Evolutionary conservation across 2,888 invertebrate genomes (phyloP).

Genomic region (Sussaba pulchella): DNA sequence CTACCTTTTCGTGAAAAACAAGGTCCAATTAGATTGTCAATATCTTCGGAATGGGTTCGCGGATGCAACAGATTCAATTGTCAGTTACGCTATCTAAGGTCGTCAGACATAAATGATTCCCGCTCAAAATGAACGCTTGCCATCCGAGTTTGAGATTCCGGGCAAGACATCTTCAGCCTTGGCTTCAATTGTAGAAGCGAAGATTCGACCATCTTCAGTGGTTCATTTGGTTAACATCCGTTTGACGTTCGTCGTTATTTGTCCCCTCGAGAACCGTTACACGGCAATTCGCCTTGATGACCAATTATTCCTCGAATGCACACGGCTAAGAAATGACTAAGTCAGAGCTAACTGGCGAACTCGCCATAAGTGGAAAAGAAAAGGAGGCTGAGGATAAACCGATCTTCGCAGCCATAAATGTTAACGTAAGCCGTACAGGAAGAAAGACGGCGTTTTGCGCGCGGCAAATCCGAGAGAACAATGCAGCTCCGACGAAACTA

Average conservation of each 20-base stretch:
- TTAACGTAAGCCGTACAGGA: neutral
- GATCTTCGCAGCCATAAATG: neutral
- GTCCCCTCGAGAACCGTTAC: neutral
- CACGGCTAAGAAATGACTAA: neutral
- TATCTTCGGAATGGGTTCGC: no score
- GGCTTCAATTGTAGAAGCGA: no score
- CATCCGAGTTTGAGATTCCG: no score
- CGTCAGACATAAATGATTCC: no score
- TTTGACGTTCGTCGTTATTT: neutral
- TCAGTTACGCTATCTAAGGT: no score
- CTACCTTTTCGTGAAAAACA: no score
- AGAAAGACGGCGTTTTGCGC: neutral
- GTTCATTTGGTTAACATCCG: no score
- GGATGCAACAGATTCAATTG: no score
- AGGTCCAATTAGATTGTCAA: no score
- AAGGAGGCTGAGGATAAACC: neutral
- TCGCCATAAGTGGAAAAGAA: neutral
- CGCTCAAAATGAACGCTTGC: no score
- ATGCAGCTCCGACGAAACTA: conserved; percentile 3
- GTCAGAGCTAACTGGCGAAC: neutral
- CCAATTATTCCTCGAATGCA: conserved; percentile 1
- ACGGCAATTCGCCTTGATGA: neutral
- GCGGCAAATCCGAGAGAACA: conserved; percentile 16
- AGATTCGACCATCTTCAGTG: no score
- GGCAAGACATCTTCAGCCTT: no score